These are phyloP conservation scores for Sphecodes monilicornis DNA, from an alignment of 2,888 invertebrate species.

Conservation along the genomic window DNA sequence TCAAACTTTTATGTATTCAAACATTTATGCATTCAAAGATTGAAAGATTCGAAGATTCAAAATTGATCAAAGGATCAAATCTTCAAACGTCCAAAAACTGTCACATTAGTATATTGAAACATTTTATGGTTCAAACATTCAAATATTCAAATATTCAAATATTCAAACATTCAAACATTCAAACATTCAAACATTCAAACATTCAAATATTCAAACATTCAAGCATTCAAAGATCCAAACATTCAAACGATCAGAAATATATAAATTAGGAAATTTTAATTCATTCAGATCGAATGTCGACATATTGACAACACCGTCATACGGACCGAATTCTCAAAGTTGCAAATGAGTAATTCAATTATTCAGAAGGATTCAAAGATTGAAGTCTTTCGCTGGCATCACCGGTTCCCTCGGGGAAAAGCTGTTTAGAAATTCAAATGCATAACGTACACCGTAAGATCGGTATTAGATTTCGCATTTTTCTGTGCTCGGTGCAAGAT, in stretches of 20 bases:
- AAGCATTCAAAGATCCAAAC: no score
- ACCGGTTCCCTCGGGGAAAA: not conserved
- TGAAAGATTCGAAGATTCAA: not conserved
- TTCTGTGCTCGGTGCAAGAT: conserved; percentile 10
- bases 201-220: no score
- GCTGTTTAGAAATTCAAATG: not conserved
- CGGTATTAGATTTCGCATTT: conserved; percentile 5
- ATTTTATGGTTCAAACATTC: not conserved
- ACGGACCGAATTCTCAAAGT: no score
- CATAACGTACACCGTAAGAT: not conserved
- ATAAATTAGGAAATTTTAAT: rapidly evolving
- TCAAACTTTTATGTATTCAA: not conserved
- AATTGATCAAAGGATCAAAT: not conserved
- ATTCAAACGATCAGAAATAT: not conserved
- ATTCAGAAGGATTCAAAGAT: not conserved
- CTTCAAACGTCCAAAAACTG: not conserved
- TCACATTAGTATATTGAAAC: no score
- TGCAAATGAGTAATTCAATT: not conserved
- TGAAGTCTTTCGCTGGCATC: not conserved
- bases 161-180: not conserved
- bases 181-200: no score
- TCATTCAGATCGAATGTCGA: not conserved
- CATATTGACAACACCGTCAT: not conserved
- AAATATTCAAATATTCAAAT: not conserved
- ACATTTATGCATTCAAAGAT: not conserved